phyloP scores from a whole-genome alignment of 2,113 vertebrate species.

The Aleadryas rufinucha region DNA sequence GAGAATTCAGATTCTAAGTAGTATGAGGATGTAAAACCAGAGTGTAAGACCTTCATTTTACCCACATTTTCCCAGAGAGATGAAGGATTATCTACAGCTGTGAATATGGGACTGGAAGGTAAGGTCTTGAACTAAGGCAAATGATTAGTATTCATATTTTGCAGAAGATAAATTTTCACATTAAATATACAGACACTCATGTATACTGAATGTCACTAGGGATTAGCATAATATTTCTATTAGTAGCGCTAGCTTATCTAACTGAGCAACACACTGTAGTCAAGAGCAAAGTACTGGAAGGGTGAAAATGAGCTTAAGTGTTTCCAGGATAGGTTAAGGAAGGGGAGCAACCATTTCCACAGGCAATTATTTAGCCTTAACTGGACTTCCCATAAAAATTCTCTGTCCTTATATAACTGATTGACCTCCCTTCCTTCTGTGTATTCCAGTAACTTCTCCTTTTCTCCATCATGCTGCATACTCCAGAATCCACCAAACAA shows the following conservation, averaged over 20 bases:
- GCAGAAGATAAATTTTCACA: not conserved
- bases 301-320: not conserved
- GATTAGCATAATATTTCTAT: constrained; percentile 49
- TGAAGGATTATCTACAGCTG: not conserved
- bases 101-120: not conserved
- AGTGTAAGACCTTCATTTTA: not conserved
- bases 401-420: not conserved
- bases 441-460: not conserved
- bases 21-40: not conserved
- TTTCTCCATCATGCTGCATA: not conserved
- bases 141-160: not conserved
- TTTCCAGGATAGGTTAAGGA: not conserved
- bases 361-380: not conserved
- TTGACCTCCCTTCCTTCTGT: not conserved
- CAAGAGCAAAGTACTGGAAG: not conserved
- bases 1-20: not conserved
- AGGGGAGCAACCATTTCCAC: not conserved
- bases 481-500: not conserved
- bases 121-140: not conserved
- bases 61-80: not conserved
- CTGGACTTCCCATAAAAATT: not conserved
- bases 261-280: not conserved
- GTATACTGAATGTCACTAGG: not conserved
- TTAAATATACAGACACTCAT: not conserved
- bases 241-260: not conserved